A percentile compares a stretch with the other conserved stretches of the same genome.
phyloP scores from a whole-genome alignment of 1,140 invertebrate genomes.

The Anastrepha ludens region DNA sequence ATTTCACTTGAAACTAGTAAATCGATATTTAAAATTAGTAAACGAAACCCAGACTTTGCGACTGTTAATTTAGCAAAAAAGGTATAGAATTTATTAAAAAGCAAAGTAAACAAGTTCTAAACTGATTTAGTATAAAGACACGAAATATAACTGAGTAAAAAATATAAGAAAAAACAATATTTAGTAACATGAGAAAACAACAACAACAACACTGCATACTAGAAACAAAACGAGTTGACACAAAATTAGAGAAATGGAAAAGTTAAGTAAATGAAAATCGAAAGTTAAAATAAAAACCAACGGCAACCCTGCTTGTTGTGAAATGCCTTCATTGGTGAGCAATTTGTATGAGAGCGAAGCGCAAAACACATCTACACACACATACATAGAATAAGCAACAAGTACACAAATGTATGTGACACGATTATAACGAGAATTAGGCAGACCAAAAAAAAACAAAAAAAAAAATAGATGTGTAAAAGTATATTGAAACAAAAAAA shows the following conservation, averaged over 20 bases:
- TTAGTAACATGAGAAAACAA: not conserved
- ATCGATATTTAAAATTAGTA: too few relatives aligned
- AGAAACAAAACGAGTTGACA: not conserved
- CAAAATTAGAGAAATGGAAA: not conserved
- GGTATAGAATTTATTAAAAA: not conserved
- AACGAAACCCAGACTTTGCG: not conserved
- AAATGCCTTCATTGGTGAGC: too few relatives aligned
- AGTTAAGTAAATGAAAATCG: not conserved
- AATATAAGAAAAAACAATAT: constrained; percentile 19
- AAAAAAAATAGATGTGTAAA: too few relatives aligned
- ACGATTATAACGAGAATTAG: too few relatives aligned
- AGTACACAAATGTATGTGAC: too few relatives aligned
- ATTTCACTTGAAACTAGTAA: too few relatives aligned
- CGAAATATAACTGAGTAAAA: not conserved
- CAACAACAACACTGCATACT: not conserved
- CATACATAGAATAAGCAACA: not conserved
- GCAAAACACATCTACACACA: constrained; percentile 1
- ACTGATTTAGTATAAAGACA: constrained; percentile 25
- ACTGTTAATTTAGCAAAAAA: not conserved
- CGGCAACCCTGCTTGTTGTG: not conserved
- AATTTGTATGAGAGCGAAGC: not conserved
- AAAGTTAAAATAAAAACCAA: not conserved
- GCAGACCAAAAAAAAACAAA: too few relatives aligned
- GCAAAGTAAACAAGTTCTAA: not conserved
- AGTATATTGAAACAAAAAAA: too few relatives aligned